Conservation (phyloP, 2,797 vertebrate species). For the Novumbra hubbsi region DNA sequence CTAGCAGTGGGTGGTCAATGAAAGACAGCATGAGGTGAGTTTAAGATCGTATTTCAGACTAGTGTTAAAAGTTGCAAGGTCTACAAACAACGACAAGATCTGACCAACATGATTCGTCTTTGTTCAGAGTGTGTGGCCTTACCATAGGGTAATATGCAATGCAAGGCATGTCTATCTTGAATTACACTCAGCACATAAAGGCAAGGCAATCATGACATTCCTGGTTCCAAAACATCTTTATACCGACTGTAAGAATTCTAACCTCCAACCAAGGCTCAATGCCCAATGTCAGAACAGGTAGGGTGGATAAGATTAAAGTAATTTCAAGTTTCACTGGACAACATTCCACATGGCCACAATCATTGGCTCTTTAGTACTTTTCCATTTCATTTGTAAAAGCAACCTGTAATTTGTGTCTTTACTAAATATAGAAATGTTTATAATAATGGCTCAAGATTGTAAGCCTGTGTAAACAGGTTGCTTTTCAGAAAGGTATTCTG, state of each 20-base stretch:
- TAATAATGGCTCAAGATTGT: conserved; percentile 20
- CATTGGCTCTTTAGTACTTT: not conserved
- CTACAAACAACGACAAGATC: too few relatives aligned
- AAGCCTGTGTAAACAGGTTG: not conserved
- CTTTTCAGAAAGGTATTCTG: not conserved
- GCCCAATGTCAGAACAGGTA: not conserved
- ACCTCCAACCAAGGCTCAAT: not conserved
- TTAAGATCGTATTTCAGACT: too few relatives aligned
- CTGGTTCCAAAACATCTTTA: not conserved
- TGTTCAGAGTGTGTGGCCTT: too few relatives aligned
- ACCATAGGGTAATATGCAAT: not conserved
- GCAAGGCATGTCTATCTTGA: not conserved
- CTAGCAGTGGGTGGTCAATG: too few relatives aligned
- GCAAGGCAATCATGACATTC: not conserved
- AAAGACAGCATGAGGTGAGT: too few relatives aligned
- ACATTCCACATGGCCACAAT: not conserved
- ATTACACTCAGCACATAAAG: not conserved
- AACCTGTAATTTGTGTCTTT: not conserved
- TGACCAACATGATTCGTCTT: too few relatives aligned
- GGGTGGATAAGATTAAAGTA: not conserved
- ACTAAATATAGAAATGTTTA: conserved; percentile 42
- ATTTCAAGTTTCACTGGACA: not conserved
- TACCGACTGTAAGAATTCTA: not conserved
- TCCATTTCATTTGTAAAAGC: not conserved
- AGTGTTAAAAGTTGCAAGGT: too few relatives aligned